Evolutionary conservation across 2,797 vertebrate genomes (phyloP).

Genomic region (Phoeniculus purpureus): DNA sequence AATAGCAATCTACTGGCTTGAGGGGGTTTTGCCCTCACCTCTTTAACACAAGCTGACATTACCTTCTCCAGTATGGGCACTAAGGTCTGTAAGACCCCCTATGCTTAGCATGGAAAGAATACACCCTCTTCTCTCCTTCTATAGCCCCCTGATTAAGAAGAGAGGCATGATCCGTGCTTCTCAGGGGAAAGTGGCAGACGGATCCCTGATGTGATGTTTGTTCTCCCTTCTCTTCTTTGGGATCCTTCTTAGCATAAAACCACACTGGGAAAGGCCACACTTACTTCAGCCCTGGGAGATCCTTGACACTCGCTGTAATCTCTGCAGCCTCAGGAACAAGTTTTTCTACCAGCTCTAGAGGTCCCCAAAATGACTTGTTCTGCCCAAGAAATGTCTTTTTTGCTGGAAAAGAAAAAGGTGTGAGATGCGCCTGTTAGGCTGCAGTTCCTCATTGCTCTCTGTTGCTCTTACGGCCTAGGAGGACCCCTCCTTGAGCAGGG

Average conservation of each 20-base stretch:
- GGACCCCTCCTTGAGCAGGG: neutral
- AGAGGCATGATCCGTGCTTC: neutral
- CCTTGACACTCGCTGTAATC: constrained; percentile 98
- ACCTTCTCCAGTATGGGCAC: too few relatives aligned
- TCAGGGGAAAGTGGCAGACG: neutral
- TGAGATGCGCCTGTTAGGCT: neutral
- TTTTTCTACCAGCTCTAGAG: constrained; percentile 97
- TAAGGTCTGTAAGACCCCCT: neutral
- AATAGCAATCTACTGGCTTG: neutral
- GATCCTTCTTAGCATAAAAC: neutral
- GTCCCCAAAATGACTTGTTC: constrained; percentile 99
- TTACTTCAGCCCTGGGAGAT: constrained; percentile 97
- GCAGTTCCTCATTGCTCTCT: too few relatives aligned
- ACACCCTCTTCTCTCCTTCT: neutral
- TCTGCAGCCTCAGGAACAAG: constrained; percentile 96
- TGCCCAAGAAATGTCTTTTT: constrained; percentile 99
- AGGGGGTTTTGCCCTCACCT: neutral
- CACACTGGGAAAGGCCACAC: neutral
- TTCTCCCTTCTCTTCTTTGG: neutral
- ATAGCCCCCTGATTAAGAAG: neutral
- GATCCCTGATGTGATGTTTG: neutral
- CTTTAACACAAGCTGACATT: neutral
- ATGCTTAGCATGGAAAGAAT: fast-evolving
- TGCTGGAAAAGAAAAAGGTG: constrained; percentile 73
- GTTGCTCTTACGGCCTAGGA: fast-evolving